Conservation (phyloP, 2,888 invertebrate genomes). For the Aphidoletes aphidimyza region DNA sequence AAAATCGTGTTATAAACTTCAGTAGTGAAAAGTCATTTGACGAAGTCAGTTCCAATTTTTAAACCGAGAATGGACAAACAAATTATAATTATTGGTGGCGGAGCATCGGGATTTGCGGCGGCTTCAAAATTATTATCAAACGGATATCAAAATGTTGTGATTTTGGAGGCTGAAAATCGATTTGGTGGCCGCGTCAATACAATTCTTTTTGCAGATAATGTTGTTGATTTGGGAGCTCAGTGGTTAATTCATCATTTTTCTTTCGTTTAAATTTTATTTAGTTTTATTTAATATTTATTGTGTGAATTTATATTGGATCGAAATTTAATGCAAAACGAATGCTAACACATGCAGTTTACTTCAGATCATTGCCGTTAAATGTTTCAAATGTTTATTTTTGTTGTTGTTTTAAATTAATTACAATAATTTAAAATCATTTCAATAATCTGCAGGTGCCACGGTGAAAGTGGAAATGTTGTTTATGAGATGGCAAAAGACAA, state of each 20-base stretch:
- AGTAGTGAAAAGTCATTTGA: background rate
- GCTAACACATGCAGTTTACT: background rate
- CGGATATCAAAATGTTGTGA: constrained; percentile 67
- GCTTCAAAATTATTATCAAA: constrained; percentile 64
- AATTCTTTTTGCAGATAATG: constrained; percentile 68
- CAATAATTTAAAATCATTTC: background rate
- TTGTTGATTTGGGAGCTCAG: constrained; percentile 80
- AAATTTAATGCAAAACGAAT: background rate
- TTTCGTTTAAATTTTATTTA: too few species aligned
- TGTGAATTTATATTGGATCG: background rate
- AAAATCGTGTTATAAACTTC: too few species aligned
- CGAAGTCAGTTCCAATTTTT: background rate
- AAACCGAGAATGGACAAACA: constrained; percentile 58
- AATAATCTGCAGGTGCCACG: constrained; percentile 69
- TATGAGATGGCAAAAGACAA: constrained; percentile 68
- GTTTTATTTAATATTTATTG: background rate
- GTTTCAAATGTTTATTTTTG: background rate
- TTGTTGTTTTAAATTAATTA: background rate
- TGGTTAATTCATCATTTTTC: constrained; percentile 68
- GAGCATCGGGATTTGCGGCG: constrained; percentile 65
- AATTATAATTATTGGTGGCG: constrained; percentile 65
- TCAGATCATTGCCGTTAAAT: background rate
- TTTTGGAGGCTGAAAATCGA: constrained; percentile 73
- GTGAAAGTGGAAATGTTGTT: constrained; percentile 73
- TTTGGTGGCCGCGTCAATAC: constrained; percentile 74